phyloP scores from a whole-genome alignment of 2,797 vertebrate species.

The Pygocentrus nattereri region DNA sequence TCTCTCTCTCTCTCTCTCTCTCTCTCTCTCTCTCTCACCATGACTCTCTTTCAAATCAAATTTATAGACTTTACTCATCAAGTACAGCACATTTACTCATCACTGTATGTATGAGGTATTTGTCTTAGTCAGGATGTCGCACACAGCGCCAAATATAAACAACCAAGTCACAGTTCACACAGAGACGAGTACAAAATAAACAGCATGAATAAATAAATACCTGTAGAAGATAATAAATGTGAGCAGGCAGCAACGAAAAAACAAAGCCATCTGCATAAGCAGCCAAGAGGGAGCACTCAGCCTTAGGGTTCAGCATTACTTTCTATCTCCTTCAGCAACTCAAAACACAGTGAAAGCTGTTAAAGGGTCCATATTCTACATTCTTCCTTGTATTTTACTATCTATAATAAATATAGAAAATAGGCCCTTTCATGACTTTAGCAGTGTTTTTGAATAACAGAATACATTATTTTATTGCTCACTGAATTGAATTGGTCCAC shows the following conservation, averaged over 20 bases:
- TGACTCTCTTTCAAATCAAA: neutral
- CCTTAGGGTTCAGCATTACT: neutral
- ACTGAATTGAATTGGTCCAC: neutral
- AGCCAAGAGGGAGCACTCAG: neutral
- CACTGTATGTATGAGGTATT: neutral
- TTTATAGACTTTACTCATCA: neutral
- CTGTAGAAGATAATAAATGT: conserved; percentile 9
- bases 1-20: too few relatives aligned
- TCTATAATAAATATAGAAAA: neutral
- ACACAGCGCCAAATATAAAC: neutral
- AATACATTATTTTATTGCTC: neutral
- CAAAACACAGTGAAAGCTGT: neutral
- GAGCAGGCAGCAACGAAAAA: neutral
- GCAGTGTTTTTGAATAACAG: neutral
- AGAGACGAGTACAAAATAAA: neutral
- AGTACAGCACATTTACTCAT: neutral
- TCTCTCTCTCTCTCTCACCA: neutral
- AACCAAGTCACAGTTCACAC: neutral
- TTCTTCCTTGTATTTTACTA: neutral
- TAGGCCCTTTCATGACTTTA: neutral
- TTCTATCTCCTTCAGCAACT: conserved; percentile 1
- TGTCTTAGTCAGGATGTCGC: neutral
- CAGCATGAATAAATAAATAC: conserved; percentile 7
- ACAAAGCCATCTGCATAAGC: neutral
- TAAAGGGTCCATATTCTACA: neutral